These are phyloP conservation scores for Steinernema feltiae DNA, from an alignment of 1,140 invertebrate species.

Conservation along the genomic window DNA sequence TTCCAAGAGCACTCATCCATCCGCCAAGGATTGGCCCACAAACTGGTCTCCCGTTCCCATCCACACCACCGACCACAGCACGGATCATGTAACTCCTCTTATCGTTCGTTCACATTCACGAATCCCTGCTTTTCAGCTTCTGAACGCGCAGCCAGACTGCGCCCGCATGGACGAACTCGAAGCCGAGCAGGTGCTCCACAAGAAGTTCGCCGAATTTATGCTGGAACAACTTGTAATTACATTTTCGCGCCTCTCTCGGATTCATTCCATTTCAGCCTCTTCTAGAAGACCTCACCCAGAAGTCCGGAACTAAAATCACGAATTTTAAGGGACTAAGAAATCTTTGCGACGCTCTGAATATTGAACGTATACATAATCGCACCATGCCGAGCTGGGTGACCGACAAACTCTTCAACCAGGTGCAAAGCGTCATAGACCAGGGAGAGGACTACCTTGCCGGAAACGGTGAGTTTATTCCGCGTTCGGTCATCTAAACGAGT, in stretches of 20 bases:
- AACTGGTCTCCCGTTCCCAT: slow-evolving; percentile 22
- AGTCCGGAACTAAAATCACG: slow-evolving; percentile 19
- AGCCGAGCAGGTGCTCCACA: slow-evolving; percentile 17
- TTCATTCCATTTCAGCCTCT: background rate
- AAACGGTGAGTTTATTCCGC: background rate
- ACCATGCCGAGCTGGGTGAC: slow-evolving; percentile 22
- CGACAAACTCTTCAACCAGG: background rate
- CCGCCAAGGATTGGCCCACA: slow-evolving; percentile 12
- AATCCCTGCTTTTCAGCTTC: slow-evolving; percentile 19
- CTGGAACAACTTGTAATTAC: background rate
- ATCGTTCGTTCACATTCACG: background rate
- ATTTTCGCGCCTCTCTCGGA: background rate
- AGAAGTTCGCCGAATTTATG: slow-evolving; percentile 21
- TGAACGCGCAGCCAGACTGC: slow-evolving; percentile 9
- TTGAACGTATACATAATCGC: slow-evolving; percentile 21
- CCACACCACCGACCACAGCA: slow-evolving; percentile 22
- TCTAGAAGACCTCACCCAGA: background rate
- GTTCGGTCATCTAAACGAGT: background rate
- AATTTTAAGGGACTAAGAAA: slow-evolving; percentile 14
- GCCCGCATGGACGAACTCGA: slow-evolving; percentile 22
- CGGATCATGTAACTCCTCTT: slow-evolving; percentile 18
- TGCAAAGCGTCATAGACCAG: background rate
- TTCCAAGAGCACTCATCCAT: slow-evolving; percentile 21
- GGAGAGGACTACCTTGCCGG: slow-evolving; percentile 18
- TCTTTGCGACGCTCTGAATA: slow-evolving; percentile 18